Evolutionary conservation across 2,797 vertebrate species (phyloP).

Genomic region (Enteromius unitaeniatus): DNA sequence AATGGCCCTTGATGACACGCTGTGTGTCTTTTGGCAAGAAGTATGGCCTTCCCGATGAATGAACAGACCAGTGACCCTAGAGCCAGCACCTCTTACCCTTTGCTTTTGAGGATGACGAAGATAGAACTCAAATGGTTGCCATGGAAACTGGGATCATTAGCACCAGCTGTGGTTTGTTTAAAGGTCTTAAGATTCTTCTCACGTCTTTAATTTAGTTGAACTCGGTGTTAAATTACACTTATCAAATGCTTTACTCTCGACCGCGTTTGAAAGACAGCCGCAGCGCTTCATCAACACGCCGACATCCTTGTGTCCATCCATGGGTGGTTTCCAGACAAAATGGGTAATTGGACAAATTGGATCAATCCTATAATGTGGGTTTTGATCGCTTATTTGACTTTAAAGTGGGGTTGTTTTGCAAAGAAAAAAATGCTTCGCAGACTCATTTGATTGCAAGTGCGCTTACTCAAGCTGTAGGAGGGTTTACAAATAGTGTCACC

Average conservation of each 20-base stretch:
- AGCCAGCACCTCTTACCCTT: conserved; percentile 34
- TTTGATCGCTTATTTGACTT: conserved; percentile 35
- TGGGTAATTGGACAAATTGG: conserved; percentile 40
- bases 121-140: conserved; percentile 32
- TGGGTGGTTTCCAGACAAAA: conserved; percentile 7
- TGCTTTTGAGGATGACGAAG: conserved; percentile 29
- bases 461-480: conserved; percentile 27
- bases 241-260: conserved; percentile 37
- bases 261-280: conserved; percentile 6
- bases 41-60: conserved; percentile 15
- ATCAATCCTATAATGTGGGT: conserved; percentile 18
- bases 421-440: not conserved
- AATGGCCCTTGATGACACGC: conserved; percentile 1
- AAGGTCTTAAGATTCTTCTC: conserved; percentile 41
- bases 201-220: conserved; percentile 49
- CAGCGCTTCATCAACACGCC: conserved; percentile 7
- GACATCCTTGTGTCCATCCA: conserved; percentile 10
- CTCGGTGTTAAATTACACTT: conserved; percentile 44
- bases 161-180: conserved; percentile 48
- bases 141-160: conserved; percentile 50
- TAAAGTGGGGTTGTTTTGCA: not conserved
- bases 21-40: conserved; percentile 25
- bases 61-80: conserved; percentile 32
- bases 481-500: conserved; percentile 14
- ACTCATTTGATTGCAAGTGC: not conserved